Conservation (phyloP, 2,888 invertebrate species). For the Callimorpha dominula region DNA sequence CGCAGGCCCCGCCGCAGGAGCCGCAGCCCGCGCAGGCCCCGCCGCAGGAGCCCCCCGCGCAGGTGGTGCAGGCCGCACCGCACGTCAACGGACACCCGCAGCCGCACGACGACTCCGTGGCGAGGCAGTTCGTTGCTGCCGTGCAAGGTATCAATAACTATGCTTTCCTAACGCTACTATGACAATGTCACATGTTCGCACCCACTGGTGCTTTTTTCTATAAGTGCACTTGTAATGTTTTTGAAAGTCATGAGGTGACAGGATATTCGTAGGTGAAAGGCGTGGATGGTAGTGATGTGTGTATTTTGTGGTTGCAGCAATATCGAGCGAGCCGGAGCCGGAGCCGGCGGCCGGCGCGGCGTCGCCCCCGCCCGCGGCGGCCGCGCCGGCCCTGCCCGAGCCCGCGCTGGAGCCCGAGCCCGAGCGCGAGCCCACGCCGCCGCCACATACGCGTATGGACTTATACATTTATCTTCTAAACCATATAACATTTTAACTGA, state of each 20-base stretch:
- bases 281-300: background rate
- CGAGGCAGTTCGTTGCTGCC: constrained; percentile 61
- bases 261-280: no score
- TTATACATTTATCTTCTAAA: background rate
- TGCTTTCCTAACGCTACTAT: background rate
- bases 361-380: constrained; percentile 54
- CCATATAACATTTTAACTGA: no score
- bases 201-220: no score
- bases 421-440: constrained; percentile 64
- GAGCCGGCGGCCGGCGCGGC: constrained; percentile 27
- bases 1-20: constrained; percentile 60
- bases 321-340: constrained; percentile 60
- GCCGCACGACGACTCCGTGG: constrained; percentile 51
- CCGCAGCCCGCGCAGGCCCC: constrained; percentile 36
- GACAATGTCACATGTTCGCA: no score
- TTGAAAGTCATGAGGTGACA: no score
- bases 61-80: constrained; percentile 45
- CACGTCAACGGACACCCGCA: constrained; percentile 31
- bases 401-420: constrained; percentile 52
- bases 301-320: constrained; percentile 17
- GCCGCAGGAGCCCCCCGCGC: constrained; percentile 54
- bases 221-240: no score
- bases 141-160: constrained; percentile 65
- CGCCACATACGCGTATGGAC: constrained; percentile 47
- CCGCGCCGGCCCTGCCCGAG: constrained; percentile 46